Base-by-base conservation (phyloP, 2,888 invertebrate species). In the Conops quadrifasciatus region DNA sequence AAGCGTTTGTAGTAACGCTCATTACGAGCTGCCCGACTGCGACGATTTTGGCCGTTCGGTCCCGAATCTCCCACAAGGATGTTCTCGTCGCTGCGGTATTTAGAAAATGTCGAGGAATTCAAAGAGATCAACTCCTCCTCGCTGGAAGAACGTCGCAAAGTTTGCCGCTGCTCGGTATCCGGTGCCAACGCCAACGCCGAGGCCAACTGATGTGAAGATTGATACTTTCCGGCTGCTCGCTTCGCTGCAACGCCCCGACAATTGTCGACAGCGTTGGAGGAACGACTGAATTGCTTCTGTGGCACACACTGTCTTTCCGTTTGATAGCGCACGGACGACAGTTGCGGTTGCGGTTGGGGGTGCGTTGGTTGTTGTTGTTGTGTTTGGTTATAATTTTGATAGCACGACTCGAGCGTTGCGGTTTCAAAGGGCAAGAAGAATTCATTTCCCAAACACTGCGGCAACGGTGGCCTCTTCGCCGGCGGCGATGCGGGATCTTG, bases 1-100 rank as follows among this genome's bases (percentile, higher is more conserved):
- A 93, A 84, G 69, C 94, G 88, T 80, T 92, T 92, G 70, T 92
- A 90, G 80, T 94, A 93, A 69, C 94, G 88, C 82, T 94, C 94
- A 67, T 93, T 94, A 78, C 94, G 88, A 0, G 94, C 93, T 28
- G 91, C 89, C 70, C 94, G 88, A 36, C 92, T 90, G 79, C 89
- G 88, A 76, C 91, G 89, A 80, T 88, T 91, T 53, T 89, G 84
- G 0, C 90, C 89, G 71, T 75, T 77, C 19, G 88, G 88, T 43
- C 70, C 66, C 1, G 79, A 79, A 36, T 89, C 88, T 51, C 89
- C 82, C 71, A 88, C 88, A 80, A 89, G 89, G 70, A 91, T 85
- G 73, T 90, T 91, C 76, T 93, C 92, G 75, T 92, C 92, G 81
- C 91, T 91, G 80, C 90, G 88, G 80, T 91, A 90, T 78, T 89